Evolutionary conservation across 30 jellyfish, hydroid and myxozoan species (phyloP), one percentile per base, ranked within the genome.

Genomic region (Aurelia sp.): DNA sequence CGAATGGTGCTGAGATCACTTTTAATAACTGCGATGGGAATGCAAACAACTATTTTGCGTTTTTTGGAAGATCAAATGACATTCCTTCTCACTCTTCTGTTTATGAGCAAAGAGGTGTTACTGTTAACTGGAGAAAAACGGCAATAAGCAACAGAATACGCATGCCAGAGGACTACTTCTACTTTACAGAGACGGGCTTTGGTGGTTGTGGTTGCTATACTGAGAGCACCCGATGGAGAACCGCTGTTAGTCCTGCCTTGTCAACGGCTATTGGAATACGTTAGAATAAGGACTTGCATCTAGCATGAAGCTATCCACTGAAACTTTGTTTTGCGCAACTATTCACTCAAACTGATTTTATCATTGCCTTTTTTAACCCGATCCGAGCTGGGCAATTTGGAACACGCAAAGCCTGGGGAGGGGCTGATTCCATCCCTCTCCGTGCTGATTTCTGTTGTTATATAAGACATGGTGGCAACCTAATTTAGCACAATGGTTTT

Each of bases 131-230:
- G 94, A 63, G 94, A 31, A 60, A 58, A 6, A 8, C 84, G 13
- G 89, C 89, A 0, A 12, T 40, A 0, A 8, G 57, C n/a, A 38
- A 19, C n/a, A 13, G 20, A 13, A 8, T 5, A 21, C 35, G 22
- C 6, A 70, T 85, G 70, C 83, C 94, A 33, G 20, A 21, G 3
- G 21, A 65, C 30, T 87, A 17, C 31, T 87, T 76, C 52, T n/a
- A 76, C 80, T 77, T 87, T 2, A 78, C 96, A 5, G 91, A 77
- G 30, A 40, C 77, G 27, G 82, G 65, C 31, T 86, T 35, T 66
- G 96, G 91, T 19, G 96, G 96, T 17, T 86, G 96, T 60, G 96
- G 96, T 8, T 55, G 83, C 31, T 86, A 86, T 51, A 76, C 84
- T 12, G 76, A 88, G 47, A 86, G 96, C 41, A 63, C 41, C 16